Conservation (phyloP, 2,888 invertebrate genomes). For the Byasa hedistus region DNA sequence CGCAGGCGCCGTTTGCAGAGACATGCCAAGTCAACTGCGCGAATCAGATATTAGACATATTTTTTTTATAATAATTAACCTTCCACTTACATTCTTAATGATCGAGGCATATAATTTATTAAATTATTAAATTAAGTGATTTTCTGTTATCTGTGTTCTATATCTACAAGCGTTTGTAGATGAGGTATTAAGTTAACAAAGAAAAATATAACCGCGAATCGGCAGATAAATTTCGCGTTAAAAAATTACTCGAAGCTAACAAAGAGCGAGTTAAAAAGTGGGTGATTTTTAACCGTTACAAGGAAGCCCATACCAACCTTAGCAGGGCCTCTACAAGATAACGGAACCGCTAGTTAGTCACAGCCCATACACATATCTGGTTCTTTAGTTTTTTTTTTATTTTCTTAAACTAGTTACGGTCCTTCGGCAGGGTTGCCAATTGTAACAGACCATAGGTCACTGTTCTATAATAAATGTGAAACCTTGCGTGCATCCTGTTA, state of each 20-base stretch:
- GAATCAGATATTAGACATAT: conserved; percentile 41
- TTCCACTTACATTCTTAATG: neutral
- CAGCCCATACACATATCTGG: conserved; percentile 21
- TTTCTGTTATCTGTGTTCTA: no score
- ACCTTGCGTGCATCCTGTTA: conserved; percentile 27
- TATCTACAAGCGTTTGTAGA: no score
- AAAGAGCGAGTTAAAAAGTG: conserved; percentile 20
- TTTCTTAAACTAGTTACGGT: conserved; percentile 7
- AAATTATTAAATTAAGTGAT: neutral
- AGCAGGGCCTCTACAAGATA: conserved; percentile 39
- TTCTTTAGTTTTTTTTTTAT: conserved; percentile 13
- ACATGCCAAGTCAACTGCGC: conserved; percentile 50
- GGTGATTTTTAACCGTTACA: conserved; percentile 39
- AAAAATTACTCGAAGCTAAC: conserved; percentile 4
- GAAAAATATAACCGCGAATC: neutral
- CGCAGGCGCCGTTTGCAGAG: conserved; percentile 66
- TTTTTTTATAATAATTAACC: conserved; percentile 25
- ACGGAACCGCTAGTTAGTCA: conserved; percentile 35
- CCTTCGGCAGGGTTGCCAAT: conserved; percentile 18
- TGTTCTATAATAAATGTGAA: conserved; percentile 19
- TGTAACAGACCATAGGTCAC: conserved; percentile 15
- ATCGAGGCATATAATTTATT: neutral
- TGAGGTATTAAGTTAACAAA: neutral
- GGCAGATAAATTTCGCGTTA: neutral
- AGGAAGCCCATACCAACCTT: conserved; percentile 37